These are phyloP conservation scores for Tinea semifulvella DNA, from an alignment of 2,888 invertebrate genomes.

Conservation along the genomic window DNA sequence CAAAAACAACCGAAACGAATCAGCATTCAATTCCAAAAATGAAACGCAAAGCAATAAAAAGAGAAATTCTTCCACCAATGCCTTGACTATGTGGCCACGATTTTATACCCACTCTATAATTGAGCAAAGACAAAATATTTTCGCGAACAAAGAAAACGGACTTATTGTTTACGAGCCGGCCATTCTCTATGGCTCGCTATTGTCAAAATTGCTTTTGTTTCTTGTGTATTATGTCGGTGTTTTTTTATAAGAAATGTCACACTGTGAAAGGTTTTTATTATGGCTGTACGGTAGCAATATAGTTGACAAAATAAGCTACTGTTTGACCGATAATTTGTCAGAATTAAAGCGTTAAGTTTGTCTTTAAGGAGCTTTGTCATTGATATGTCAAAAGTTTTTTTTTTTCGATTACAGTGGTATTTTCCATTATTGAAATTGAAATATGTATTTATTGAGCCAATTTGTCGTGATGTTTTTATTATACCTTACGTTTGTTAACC, in stretches of 20 bases:
- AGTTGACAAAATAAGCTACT: slow-evolving; percentile 42
- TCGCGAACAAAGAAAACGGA: slow-evolving; percentile 33
- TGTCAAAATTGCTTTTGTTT: slow-evolving; percentile 25
- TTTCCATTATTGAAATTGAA: too few species aligned
- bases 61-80: slow-evolving; percentile 38
- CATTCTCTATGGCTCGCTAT: slow-evolving; percentile 11
- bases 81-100: slow-evolving; percentile 33
- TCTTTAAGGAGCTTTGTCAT: too few species aligned
- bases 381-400: slow-evolving; percentile 9
- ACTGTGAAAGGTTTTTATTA: slow-evolving; percentile 32
- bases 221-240: too few species aligned
- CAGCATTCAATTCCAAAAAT: too few species aligned
- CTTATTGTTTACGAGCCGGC: slow-evolving; percentile 10
- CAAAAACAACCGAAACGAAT: slow-evolving; percentile 29
- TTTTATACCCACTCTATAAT: slow-evolving; percentile 51
- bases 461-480: too few species aligned
- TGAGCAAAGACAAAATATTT: slow-evolving; percentile 54
- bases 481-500: too few species aligned
- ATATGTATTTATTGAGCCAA: too few species aligned
- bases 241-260: slow-evolving; percentile 40
- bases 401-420: too few species aligned
- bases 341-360: slow-evolving; percentile 40
- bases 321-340: slow-evolving; percentile 40
- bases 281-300: slow-evolving; percentile 26
- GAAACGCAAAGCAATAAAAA: slow-evolving; percentile 46